phyloP scores from a whole-genome alignment of 2,797 vertebrate species.

The Sebastolobus alascanus region DNA sequence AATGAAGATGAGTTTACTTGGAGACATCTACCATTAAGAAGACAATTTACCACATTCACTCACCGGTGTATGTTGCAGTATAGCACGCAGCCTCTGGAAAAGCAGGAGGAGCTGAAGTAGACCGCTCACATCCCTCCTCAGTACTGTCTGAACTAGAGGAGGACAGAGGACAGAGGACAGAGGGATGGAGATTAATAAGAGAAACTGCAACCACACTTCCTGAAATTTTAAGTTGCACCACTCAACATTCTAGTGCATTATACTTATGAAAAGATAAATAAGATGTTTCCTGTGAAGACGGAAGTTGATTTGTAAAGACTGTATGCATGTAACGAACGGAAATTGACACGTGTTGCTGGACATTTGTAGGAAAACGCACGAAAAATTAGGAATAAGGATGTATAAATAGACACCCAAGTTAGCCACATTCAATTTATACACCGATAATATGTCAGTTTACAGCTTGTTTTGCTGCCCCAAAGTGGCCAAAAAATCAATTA shows the following conservation, averaged over 20 bases:
- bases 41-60: neutral
- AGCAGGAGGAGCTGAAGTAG: neutral
- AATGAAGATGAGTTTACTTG: neutral
- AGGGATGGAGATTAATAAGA: neutral
- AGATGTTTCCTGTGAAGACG: too few species aligned
- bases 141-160: neutral
- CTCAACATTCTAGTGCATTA: neutral
- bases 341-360: too few species aligned
- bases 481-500: neutral
- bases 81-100: neutral
- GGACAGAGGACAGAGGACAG: neutral
- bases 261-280: too few species aligned
- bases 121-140: neutral
- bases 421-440: neutral
- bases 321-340: too few species aligned
- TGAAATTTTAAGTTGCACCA: neutral
- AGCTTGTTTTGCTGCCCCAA: neutral
- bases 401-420: neutral
- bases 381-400: too few species aligned
- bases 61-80: neutral
- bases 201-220: neutral
- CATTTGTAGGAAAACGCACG: too few species aligned
- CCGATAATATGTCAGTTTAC: neutral
- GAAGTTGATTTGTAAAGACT: too few species aligned
- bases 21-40: neutral